Conservation (phyloP, 1,140 invertebrate genomes). For the Lethrus apterus region DNA sequence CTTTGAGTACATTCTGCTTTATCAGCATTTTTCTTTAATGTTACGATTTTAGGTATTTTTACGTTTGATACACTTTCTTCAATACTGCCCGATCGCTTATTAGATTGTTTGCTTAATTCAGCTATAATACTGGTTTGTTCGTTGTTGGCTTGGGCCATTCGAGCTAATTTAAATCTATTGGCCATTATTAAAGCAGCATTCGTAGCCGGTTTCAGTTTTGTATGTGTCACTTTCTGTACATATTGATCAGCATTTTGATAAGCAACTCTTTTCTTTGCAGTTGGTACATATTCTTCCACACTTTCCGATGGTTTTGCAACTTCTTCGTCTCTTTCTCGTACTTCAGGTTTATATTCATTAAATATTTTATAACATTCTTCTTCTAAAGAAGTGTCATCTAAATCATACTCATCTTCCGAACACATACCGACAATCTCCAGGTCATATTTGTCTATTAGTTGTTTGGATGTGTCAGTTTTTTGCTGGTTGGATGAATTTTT, state of each 20-base stretch:
- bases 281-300: conserved; percentile 9
- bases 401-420: conserved; percentile 22
- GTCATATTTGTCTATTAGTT: conserved; percentile 18
- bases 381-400: conserved; percentile 43
- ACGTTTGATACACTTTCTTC: not conserved
- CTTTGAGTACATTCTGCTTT: conserved; percentile 5
- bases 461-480: too few species aligned
- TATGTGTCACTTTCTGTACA: conserved; percentile 15
- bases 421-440: conserved; percentile 28
- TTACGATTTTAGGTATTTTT: not conserved
- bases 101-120: conserved; percentile 23
- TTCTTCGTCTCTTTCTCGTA: not conserved
- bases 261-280: conserved; percentile 40
- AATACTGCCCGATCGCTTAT: not conserved
- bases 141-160: conserved; percentile 28
- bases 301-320: not conserved
- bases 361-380: conserved; percentile 70
- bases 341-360: conserved; percentile 45
- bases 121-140: conserved; percentile 33
- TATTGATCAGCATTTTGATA: conserved; percentile 39
- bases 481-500: too few species aligned
- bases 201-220: conserved; percentile 24
- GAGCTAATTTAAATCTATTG: conserved; percentile 34
- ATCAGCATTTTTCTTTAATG: not conserved
- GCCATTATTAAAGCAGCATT: conserved; percentile 30